These are phyloP conservation scores for Protaetia brevitarsis DNA, from an alignment of 1,140 invertebrate species.

Conservation along the genomic window DNA sequence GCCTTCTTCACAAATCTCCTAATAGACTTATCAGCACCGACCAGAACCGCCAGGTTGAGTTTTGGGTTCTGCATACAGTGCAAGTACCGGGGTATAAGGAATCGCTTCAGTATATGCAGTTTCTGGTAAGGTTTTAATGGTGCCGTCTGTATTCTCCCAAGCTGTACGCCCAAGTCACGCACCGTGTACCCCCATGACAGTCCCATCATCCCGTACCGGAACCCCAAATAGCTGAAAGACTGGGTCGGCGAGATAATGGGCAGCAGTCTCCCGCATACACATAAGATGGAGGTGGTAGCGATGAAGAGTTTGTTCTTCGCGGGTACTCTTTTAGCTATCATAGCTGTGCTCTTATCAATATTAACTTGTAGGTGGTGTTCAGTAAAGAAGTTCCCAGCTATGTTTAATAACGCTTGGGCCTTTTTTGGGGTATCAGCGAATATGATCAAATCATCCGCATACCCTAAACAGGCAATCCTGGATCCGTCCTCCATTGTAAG, in stretches of 20 bases:
- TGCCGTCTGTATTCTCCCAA: conserved; percentile 1
- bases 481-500: not conserved
- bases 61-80: conserved; percentile 19
- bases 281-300: not conserved
- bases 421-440: not conserved
- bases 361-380: not conserved
- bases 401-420: not conserved
- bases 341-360: not conserved
- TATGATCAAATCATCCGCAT: not conserved
- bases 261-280: not conserved
- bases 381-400: not conserved
- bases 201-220: not conserved
- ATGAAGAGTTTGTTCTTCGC: not conserved
- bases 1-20: conserved; percentile 14
- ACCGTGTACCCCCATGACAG: not conserved
- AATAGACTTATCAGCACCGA: conserved; percentile 21
- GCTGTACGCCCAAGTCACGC: not conserved
- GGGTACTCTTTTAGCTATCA: not conserved
- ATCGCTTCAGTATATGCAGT: conserved; percentile 24
- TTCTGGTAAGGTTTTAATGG: conserved; percentile 32
- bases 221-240: not conserved
- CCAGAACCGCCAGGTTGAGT: conserved; percentile 8
- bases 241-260: not conserved
- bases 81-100: conserved; percentile 17
- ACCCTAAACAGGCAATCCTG: not conserved